These are phyloP conservation scores for Eurystomus gularis DNA, from an alignment of 2,113 vertebrate genomes.

Conservation along the genomic window DNA sequence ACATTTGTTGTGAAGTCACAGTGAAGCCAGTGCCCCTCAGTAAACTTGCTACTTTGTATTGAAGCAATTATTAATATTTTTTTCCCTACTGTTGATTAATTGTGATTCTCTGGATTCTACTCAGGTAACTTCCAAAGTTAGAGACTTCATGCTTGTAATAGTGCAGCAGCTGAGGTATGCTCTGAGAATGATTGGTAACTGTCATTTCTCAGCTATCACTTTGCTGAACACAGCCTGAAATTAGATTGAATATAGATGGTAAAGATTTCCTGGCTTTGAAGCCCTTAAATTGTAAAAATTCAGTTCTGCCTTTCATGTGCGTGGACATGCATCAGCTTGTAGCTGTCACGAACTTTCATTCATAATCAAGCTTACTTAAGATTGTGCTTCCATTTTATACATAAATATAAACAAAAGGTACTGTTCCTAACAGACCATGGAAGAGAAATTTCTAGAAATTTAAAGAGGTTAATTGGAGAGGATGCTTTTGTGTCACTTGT, in stretches of 20 bases:
- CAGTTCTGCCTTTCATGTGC: background rate
- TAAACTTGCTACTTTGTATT: background rate
- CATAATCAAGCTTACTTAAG: background rate
- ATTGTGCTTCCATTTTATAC: background rate
- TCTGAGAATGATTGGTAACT: background rate
- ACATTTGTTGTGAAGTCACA: background rate
- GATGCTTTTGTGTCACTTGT: background rate
- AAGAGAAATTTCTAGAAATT: background rate
- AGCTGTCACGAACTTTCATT: background rate
- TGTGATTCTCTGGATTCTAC: background rate
- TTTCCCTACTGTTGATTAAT: too few species aligned
- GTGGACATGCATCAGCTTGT: background rate
- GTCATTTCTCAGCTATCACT: background rate
- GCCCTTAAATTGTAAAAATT: background rate
- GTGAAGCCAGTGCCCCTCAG: background rate
- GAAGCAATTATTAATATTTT: too few species aligned
- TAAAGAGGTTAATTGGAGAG: background rate
- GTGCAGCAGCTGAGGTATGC: background rate
- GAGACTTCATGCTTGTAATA: background rate
- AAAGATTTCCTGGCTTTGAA: background rate
- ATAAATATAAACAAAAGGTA: background rate
- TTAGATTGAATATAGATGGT: background rate
- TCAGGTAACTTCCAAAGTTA: background rate
- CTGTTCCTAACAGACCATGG: background rate
- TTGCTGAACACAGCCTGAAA: slow-evolving; percentile 1